Conservation (phyloP, 23 tunicate species). For the Aplidium turbinatum region DNA sequence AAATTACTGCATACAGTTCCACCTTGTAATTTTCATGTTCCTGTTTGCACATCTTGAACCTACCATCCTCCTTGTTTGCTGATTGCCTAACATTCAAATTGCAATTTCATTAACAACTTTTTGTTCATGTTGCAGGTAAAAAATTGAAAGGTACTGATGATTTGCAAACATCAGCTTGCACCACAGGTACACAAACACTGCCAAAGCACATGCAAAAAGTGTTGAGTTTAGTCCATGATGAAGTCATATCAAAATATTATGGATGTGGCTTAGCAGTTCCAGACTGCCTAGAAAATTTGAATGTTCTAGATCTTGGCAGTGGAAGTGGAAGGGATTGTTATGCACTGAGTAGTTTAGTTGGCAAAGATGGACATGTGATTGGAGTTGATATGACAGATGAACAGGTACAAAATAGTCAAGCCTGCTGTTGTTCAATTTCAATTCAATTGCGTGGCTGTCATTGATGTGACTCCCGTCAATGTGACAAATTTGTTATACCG, state of each 20-base stretch:
- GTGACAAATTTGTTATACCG: no score
- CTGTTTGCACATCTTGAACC: no score
- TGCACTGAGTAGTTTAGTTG: constrained; percentile 51
- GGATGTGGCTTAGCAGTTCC: constrained; percentile 70
- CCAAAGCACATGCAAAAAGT: constrained; percentile 26
- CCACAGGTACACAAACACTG: constrained; percentile 10
- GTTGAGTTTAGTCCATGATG: constrained; percentile 52
- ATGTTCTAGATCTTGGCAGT: constrained; percentile 55
- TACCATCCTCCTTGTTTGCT: no score
- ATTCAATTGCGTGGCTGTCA: neutral
- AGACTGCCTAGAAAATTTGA: constrained; percentile 30
- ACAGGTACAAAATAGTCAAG: constrained; percentile 32
- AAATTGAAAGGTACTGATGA: constrained; percentile 23
- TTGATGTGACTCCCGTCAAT: no score
- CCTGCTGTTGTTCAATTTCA: neutral
- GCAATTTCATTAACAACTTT: no score
- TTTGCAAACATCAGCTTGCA: constrained; percentile 59
- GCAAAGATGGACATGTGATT: constrained; percentile 54
- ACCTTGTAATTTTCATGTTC: no score
- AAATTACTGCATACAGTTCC: no score
- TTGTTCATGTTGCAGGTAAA: constrained; percentile 18
- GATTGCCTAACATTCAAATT: no score
- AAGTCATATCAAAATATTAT: constrained; percentile 40
- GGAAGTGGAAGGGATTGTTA: constrained; percentile 66
- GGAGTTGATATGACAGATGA: constrained; percentile 76